Evolutionary conservation across 2,113 vertebrate genomes (phyloP).

Genomic region (Gallinago media): DNA sequence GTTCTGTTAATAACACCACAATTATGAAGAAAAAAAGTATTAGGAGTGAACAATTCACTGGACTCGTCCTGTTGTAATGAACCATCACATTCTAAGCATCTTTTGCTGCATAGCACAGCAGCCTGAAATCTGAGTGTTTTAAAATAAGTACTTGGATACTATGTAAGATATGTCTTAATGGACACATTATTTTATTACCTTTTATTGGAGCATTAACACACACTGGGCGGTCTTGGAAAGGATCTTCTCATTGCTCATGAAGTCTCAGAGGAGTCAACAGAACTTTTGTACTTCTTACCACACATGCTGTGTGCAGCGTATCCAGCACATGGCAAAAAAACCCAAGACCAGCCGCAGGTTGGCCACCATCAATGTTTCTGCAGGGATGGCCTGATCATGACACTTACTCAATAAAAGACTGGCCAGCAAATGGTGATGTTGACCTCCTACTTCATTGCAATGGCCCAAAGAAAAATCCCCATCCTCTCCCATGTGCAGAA

Average conservation of each 20-base stretch:
- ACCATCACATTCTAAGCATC: constrained; percentile 9
- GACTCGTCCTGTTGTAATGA: not conserved
- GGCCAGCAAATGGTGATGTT: fast-evolving
- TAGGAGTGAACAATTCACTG: not conserved
- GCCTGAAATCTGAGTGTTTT: not conserved
- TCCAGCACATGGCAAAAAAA: not conserved
- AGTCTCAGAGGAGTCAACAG: not conserved
- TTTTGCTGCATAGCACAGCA: not conserved
- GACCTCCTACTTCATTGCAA: not conserved
- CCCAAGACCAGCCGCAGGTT: not conserved
- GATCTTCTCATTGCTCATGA: not conserved
- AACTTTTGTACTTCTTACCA: not conserved
- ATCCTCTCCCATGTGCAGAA: not conserved
- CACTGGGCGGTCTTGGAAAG: not conserved
- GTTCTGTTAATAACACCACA: not conserved
- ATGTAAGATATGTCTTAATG: not conserved
- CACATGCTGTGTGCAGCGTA: not conserved
- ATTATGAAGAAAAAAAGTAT: not conserved
- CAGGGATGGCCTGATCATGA: not conserved
- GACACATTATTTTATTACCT: not conserved
- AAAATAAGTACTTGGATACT: constrained; percentile 9
- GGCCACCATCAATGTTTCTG: not conserved
- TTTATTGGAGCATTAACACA: not conserved
- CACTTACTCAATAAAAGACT: not conserved
- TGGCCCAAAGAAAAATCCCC: not conserved